phyloP scores from a whole-genome alignment of 2,113 vertebrate species.

The Hystrix brachyura region DNA sequence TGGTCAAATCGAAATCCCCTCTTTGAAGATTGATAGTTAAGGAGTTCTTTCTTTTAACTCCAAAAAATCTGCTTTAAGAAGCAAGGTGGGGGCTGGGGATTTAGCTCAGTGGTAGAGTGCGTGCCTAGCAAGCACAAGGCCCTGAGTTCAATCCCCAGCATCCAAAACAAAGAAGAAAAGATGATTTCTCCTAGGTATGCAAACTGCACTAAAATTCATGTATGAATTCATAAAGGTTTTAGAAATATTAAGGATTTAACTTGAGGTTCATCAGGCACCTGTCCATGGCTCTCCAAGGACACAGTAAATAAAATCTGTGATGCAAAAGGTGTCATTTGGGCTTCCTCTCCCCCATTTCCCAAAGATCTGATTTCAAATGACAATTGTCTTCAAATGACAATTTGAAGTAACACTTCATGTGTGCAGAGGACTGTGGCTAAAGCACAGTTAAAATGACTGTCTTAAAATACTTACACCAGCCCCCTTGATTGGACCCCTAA shows the following conservation, averaged over 20 bases:
- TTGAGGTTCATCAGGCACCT: conserved; percentile 48
- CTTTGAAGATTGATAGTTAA: background rate
- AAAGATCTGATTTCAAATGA: conserved; percentile 24
- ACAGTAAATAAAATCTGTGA: background rate
- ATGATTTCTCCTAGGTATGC: conserved; percentile 38
- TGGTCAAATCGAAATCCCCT: background rate
- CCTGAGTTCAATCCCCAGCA: no score
- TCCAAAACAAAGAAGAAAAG: background rate
- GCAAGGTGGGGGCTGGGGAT: background rate
- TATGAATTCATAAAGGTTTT: conserved; percentile 41
- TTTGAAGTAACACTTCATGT: background rate
- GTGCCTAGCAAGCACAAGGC: no score
- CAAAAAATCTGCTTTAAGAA: conserved; percentile 41
- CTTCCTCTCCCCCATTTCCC: background rate
- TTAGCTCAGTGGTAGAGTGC: no score
- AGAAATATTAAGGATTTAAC: conserved; percentile 53
- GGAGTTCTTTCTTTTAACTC: conserved; percentile 32
- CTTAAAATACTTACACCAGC: background rate
- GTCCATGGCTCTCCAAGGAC: background rate
- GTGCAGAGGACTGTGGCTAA: background rate
- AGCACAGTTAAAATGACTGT: background rate
- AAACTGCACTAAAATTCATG: conserved; percentile 56
- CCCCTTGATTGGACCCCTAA: background rate
- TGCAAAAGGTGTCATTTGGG: background rate
- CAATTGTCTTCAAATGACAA: background rate